phyloP scores from a whole-genome alignment of 2,888 invertebrate genomes.

The Cheilosia vulpina region DNA sequence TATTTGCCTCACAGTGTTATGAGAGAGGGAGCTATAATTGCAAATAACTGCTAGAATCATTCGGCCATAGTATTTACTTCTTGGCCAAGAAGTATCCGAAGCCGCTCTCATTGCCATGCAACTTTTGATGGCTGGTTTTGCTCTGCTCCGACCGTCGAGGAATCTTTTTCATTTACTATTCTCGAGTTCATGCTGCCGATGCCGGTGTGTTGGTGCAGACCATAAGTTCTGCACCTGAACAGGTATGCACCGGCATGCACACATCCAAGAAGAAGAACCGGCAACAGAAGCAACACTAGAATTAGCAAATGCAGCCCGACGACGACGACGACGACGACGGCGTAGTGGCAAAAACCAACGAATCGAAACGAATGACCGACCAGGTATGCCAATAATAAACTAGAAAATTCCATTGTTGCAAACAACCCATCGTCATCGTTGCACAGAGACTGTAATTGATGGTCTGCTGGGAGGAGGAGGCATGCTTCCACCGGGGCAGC shows the following conservation, averaged over 20 bases:
- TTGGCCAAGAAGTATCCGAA: slow-evolving; percentile 63
- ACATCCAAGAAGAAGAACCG: slow-evolving; percentile 34
- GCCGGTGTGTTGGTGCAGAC: slow-evolving; percentile 3
- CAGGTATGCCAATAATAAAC: slow-evolving; percentile 75
- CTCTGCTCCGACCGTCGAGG: slow-evolving; percentile 30
- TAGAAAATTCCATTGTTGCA: slow-evolving; percentile 75
- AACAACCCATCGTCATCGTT: slow-evolving; percentile 71
- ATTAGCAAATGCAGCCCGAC: slow-evolving; percentile 45
- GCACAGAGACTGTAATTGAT: slow-evolving; percentile 66
- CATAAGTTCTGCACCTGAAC: slow-evolving; percentile 55
- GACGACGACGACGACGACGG: slow-evolving; percentile 10
- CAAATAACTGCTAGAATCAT: slow-evolving; percentile 73
- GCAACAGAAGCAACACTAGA: slow-evolving; percentile 57
- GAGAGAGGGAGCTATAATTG: slow-evolving; percentile 67
- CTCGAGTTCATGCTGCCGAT: slow-evolving; percentile 10
- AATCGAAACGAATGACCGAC: slow-evolving; percentile 73
- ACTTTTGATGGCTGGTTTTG: slow-evolving; percentile 37
- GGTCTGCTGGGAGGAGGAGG: slow-evolving; percentile 67
- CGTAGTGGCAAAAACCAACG: slow-evolving; percentile 19
- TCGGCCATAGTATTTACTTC: slow-evolving; percentile 70
- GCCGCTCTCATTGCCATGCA: slow-evolving; percentile 65
- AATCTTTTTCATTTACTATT: slow-evolving; percentile 62
- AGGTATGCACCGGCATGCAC: slow-evolving; percentile 15
- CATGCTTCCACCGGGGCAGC: background rate
- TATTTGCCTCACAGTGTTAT: slow-evolving; percentile 56